Base-by-base conservation (phyloP, 2,888 invertebrate genomes). In the Acleris holmiana region DNA sequence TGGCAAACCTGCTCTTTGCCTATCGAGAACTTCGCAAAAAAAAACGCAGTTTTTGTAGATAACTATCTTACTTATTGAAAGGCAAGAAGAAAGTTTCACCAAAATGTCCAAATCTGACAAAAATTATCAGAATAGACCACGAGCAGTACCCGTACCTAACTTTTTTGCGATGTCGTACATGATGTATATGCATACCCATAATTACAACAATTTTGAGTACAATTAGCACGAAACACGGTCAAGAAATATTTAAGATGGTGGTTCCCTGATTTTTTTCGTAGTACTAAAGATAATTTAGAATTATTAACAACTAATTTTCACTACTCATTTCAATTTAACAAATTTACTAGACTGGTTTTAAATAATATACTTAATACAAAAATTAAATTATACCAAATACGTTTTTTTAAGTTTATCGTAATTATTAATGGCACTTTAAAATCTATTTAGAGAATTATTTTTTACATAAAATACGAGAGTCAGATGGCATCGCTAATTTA, bases 221-320 rank as follows among this genome's bases (percentile, higher is more conserved):
- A 81, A 76, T 81, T 77, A 81, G 78, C 77, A 81, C 75, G 70
- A 79, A 80, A 82, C 79, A 79, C 77, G 80, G 75, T 77, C 76
- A 71, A 77, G 76, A 82, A 70, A 81, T 76, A 76, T n/a, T n/a
- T n/a, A n/a, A n/a, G n/a, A n/a, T n/a, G n/a, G n/a, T n/a, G 79
- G 73, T 78, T 84, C 85, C 85, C 85, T 85, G 84, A n/a, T 85
- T 85, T 83, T 77, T 77, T 78, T 75, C 76, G 73, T 57, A 72
- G 68, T 70, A 69, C 65, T 68, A 58, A 50, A 50, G 35, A 29
- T 60, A 55, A 29, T 41, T 23, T 4, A 41, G 17, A 55, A 7
- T 44, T 23, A 48, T 49, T 62, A 54, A 53, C 40, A 48, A 53
- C 19, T 2, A 51, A 58, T 19, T 53, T 44, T 58, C 17, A 29